Conservation (phyloP, 2,113 vertebrate species). For the Aptenodytes patagonicus region DNA sequence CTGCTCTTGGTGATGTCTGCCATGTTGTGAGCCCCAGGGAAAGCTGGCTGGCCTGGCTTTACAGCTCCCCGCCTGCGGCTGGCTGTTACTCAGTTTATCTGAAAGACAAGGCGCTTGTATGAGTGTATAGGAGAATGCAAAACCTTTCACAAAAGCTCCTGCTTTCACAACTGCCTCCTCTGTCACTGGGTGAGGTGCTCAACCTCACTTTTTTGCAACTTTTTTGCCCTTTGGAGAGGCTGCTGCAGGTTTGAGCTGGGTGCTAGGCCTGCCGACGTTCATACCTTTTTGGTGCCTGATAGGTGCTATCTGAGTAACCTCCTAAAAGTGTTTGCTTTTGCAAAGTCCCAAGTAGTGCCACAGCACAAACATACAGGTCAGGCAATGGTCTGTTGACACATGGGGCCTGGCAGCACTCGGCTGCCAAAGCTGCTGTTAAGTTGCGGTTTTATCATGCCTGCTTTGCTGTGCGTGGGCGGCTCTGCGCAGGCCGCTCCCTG, state of each 20-base stretch:
- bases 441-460: background rate
- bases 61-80: background rate
- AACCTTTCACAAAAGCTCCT: background rate
- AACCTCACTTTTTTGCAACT: background rate
- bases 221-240: background rate
- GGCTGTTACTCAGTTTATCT: background rate
- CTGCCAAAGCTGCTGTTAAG: background rate
- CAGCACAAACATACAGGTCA: accelerated
- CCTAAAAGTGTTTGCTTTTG: background rate
- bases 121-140: accelerated
- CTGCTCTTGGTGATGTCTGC: background rate
- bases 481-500: background rate
- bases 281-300: background rate
- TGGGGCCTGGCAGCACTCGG: background rate
- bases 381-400: background rate
- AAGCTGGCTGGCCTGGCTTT: background rate
- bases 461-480: accelerated
- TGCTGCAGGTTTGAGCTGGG: background rate
- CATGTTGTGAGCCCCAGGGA: background rate
- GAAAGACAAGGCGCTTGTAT: background rate
- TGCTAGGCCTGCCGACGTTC: accelerated
- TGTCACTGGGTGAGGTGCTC: background rate
- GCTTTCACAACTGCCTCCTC: background rate
- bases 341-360: background rate
- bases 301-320: background rate